Conservation (phyloP, 2,888 invertebrate genomes). For the Crossocerus cetratus region DNA sequence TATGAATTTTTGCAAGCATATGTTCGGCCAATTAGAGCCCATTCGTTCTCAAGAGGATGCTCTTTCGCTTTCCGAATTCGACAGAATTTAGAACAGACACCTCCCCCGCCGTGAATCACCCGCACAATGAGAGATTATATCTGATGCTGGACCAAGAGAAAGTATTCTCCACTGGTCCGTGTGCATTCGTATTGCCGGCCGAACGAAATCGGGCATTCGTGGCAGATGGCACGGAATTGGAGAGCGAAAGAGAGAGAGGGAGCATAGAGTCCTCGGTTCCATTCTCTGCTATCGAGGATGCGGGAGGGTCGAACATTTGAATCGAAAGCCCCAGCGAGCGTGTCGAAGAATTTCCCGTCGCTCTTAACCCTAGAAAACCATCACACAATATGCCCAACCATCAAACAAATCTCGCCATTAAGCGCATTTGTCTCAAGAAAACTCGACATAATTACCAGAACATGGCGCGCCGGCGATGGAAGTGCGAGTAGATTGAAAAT, state of each 20-base stretch:
- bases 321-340: neutral
- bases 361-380: no score
- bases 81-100: conserved; percentile 33
- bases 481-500: no score
- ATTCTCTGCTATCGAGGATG: neutral
- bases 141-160: conserved; percentile 15
- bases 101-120: neutral
- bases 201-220: conserved; percentile 9
- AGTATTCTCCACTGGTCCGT: conserved; percentile 17
- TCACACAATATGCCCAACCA: no score
- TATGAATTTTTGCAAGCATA: conserved; percentile 22
- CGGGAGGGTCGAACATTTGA: neutral
- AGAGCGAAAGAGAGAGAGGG: no score
- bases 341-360: no score
- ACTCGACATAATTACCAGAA: no score
- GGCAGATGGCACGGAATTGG: conserved; percentile 39
- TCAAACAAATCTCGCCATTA: no score
- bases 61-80: conserved; percentile 1
- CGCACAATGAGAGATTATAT: conserved; percentile 25
- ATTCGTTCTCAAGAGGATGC: conserved; percentile 9
- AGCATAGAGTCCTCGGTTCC: neutral
- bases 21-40: conserved; percentile 36
- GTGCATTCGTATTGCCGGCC: neutral
- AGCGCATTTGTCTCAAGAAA: no score
- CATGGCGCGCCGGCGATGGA: no score